Evolutionary conservation across 2,797 vertebrate genomes (phyloP).

Genomic region (Mareca strepera): DNA sequence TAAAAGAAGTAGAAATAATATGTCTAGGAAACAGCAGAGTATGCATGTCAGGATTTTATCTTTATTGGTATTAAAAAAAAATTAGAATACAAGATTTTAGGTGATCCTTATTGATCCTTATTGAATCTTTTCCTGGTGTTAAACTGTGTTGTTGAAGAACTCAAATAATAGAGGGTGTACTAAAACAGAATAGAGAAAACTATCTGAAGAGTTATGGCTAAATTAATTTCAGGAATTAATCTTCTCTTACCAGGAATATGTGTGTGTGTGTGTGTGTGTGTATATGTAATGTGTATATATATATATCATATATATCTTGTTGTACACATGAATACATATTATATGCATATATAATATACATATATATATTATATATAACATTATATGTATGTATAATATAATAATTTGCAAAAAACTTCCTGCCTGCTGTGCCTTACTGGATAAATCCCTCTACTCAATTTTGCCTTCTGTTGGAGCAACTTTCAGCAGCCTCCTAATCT

Average conservation of each 20-base stretch:
- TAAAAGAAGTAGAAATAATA: background rate
- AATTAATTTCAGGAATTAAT: background rate
- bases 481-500: background rate
- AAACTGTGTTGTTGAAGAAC: background rate
- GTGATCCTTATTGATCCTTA: background rate
- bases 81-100: background rate
- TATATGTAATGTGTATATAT: background rate
- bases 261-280: too few species aligned
- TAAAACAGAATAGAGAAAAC: background rate
- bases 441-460: background rate
- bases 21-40: background rate
- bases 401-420: background rate
- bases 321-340: background rate
- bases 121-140: background rate
- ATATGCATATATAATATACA: background rate
- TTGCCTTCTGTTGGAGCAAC: background rate
- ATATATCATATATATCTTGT: background rate
- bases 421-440: background rate
- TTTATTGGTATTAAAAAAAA: background rate
- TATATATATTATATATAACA: background rate
- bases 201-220: background rate
- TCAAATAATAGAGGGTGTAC: background rate
- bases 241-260: background rate
- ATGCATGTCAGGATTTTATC: background rate
- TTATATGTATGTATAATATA: background rate